phyloP scores from a whole-genome alignment of 2,888 invertebrate genomes.

The Hetaerina titia region DNA sequence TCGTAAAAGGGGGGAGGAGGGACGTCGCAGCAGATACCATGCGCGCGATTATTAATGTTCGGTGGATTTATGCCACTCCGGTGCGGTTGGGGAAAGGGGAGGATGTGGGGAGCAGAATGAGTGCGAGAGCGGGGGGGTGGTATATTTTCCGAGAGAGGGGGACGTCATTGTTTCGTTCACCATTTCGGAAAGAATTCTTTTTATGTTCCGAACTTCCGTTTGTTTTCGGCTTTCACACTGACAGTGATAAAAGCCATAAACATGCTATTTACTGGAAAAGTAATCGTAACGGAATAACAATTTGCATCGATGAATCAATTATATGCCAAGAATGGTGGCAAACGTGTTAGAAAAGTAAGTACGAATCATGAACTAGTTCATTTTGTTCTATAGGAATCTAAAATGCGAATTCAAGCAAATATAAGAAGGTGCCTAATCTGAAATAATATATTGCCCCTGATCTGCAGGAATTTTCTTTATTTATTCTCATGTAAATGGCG shows the following conservation, averaged over 20 bases:
- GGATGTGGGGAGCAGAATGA: neutral
- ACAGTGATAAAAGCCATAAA: conserved; percentile 1
- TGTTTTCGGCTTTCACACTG: neutral
- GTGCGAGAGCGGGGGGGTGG: neutral
- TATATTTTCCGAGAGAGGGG: neutral
- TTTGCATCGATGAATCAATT: neutral
- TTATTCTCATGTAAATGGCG: no score
- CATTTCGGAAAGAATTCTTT: neutral
- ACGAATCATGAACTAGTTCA: no score
- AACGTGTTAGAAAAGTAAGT: no score
- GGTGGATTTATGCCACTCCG: conserved; percentile 12
- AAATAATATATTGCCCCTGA: no score
- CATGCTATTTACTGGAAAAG: neutral
- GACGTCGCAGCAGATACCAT: neutral
- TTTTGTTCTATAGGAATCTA: no score
- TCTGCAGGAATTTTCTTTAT: no score
- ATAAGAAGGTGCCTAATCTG: no score
- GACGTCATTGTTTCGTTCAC: neutral
- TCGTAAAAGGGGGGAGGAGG: no score
- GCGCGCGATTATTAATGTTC: conserved; percentile 36
- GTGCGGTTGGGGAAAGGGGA: neutral
- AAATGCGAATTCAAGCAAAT: no score
- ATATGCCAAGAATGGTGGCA: neutral
- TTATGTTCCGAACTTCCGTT: neutral
- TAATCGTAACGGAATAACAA: neutral